Conservation (phyloP, 2,797 vertebrate species). For the Nasua narica region DNA sequence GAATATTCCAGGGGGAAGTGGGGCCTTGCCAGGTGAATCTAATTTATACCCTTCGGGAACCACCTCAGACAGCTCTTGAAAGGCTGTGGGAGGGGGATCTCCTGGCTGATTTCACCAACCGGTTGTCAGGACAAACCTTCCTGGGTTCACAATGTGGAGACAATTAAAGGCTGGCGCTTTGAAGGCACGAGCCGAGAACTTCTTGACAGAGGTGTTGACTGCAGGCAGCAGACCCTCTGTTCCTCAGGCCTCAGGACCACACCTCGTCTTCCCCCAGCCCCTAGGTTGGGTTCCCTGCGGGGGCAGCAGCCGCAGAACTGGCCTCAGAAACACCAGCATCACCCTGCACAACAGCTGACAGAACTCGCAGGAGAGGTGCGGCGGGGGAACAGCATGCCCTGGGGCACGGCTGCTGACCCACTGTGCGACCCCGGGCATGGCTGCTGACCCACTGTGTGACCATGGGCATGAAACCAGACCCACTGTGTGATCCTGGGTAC, state of each 20-base stretch:
- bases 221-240: neutral
- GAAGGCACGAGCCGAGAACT: neutral
- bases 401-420: neutral
- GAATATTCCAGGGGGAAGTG: neutral
- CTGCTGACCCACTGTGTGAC: neutral
- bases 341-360: accelerated
- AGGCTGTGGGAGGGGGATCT: neutral
- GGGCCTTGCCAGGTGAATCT: conserved; percentile 40
- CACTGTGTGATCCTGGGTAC: too few species aligned
- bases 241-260: neutral
- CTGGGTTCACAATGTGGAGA: conserved; percentile 55
- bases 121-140: conserved; percentile 14
- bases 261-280: neutral
- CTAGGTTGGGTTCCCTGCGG: neutral
- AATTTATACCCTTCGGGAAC: conserved; percentile 22
- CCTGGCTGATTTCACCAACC: neutral
- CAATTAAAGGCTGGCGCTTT: conserved; percentile 28
- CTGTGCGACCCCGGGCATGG: neutral
- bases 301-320: neutral
- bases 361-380: neutral
- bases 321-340: neutral
- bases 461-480: neutral
- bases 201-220: conserved; percentile 56
- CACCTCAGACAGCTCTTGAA: conserved; percentile 32
- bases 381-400: too few species aligned